phyloP scores from a whole-genome alignment of 2,797 vertebrate genomes.

The Onychomys arenicola region DNA sequence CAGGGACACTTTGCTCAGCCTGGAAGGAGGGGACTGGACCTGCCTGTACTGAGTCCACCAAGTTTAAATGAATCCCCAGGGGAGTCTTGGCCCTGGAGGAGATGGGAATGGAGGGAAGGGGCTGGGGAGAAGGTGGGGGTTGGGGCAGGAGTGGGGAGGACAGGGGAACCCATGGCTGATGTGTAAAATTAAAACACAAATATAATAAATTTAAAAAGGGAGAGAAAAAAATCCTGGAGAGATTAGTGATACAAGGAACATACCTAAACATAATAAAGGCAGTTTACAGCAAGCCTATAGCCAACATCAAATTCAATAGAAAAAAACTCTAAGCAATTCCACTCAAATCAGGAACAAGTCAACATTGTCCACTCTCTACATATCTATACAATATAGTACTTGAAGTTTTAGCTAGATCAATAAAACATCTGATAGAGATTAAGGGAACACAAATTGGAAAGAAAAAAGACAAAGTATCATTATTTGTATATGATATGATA shows the following conservation, averaged over 20 bases:
- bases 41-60: no score
- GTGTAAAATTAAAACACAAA: no score
- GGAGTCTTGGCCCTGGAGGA: no score
- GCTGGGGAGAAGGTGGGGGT: no score
- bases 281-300: neutral
- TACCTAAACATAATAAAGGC: neutral
- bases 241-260: neutral
- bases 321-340: neutral
- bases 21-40: no score
- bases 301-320: neutral
- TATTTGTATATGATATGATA: neutral
- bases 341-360: neutral
- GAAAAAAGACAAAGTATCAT: neutral
- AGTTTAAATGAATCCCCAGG: no score
- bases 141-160: no score
- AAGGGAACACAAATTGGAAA: neutral
- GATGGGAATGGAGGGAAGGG: no score
- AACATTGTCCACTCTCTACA: neutral
- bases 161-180: no score
- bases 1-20: no score
- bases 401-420: neutral
- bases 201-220: no score
- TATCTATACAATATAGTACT: neutral
- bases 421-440: neutral
- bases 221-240: no score